Percentiles rank a stretch among this genome's conserved stretches.
phyloP scores from a whole-genome alignment of 2,113 vertebrate genomes.

The Ellobius talpinus region DNA sequence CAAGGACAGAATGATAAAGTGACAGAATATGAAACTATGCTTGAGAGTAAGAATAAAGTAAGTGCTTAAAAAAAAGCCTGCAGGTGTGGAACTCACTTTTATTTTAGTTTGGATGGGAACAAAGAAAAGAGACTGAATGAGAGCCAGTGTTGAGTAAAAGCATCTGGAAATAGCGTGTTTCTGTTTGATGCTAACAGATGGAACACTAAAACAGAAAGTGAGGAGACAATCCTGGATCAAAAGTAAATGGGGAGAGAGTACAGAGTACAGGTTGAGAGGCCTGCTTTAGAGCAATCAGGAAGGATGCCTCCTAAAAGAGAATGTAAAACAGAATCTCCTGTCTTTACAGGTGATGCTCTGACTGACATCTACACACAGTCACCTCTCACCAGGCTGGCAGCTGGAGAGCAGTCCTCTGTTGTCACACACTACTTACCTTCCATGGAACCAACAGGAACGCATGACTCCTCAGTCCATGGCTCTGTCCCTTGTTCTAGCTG shows the following conservation, averaged over 20 bases:
- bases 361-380: no score
- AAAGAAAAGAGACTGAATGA: neutral
- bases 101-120: neutral
- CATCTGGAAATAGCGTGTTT: neutral
- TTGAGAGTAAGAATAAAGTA: neutral
- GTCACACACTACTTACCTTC: slow-evolving; percentile 55
- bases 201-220: neutral
- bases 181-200: neutral
- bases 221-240: neutral
- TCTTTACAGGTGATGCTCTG: neutral
- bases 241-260: neutral
- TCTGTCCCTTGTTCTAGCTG: slow-evolving; percentile 80
- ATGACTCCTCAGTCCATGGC: slow-evolving; percentile 65
- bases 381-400: neutral
- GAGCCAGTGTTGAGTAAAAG: neutral
- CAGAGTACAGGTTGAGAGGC: neutral
- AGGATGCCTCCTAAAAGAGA: neutral
- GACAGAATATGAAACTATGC: neutral
- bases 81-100: neutral
- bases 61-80: neutral
- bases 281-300: neutral
- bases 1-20: neutral
- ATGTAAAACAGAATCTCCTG: neutral
- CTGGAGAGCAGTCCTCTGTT: neutral
- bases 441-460: neutral